phyloP scores from a whole-genome alignment of 1,140 invertebrate genomes.

The Vanessa atalanta region DNA sequence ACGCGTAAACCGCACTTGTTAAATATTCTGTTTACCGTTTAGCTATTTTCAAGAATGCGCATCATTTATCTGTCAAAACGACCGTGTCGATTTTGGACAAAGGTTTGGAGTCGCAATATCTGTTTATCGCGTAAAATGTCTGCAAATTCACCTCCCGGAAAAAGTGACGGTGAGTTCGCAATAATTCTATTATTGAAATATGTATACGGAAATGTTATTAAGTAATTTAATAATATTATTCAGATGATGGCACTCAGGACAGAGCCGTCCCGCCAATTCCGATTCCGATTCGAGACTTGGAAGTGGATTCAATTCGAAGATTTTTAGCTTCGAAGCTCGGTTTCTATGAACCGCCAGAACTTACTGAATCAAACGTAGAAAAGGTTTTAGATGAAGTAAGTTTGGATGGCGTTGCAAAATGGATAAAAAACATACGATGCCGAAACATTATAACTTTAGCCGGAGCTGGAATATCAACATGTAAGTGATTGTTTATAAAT shows the following conservation, averaged over 20 bases:
- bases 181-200: neutral
- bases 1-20: neutral
- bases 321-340: constrained; percentile 77
- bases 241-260: constrained; percentile 52
- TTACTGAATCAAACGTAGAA: constrained; percentile 46
- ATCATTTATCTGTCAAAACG: constrained; percentile 68
- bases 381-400: constrained; percentile 75
- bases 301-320: constrained; percentile 72
- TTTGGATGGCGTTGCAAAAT: constrained; percentile 75
- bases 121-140: constrained; percentile 69
- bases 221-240: constrained; percentile 24
- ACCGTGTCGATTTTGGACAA: constrained; percentile 65
- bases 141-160: constrained; percentile 70
- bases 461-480: constrained; percentile 97
- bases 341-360: constrained; percentile 62
- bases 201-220: neutral
- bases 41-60: constrained; percentile 63
- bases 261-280: constrained; percentile 64
- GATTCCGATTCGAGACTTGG: constrained; percentile 65
- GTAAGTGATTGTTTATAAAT: constrained; percentile 81
- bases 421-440: constrained; percentile 85
- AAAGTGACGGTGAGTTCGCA: constrained; percentile 63
- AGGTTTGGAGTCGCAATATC: constrained; percentile 67
- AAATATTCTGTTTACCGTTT: constrained; percentile 24
- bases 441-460: constrained; percentile 95